Evolutionary conservation across 2,888 invertebrate genomes (phyloP), one percentile per base, ranked within the genome.

Genomic region (Phengaris arion): DNA sequence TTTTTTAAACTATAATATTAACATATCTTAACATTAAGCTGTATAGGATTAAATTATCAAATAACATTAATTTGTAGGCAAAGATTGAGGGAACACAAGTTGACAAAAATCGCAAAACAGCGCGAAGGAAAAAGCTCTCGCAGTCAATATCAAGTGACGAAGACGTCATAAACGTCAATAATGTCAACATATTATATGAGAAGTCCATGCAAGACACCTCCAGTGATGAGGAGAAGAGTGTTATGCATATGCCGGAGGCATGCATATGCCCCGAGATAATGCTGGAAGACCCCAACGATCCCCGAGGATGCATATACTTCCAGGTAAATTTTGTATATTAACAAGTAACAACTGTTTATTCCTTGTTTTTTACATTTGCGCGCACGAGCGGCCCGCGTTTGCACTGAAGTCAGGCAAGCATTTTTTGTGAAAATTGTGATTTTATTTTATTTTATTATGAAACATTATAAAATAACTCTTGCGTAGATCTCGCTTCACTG

Each of bases 231-330:
- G 76, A 78, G 69, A 75, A 77, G 7, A 81, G 12, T 90, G 89
- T 72, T 35, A 35, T 4, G 77, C 80, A 0, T 89, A 90, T 70
- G 79, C 77, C 0, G 90, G 89, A 10, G 35, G 0, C 64, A 6
- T 64, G 64, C 64, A 13, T 45, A 12, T 64, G 64, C 64, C 12
- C 64, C 35, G 80, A 82, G 0, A 85, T 92, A 2, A 77, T 85
- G 8, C 77, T 92, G 0, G 93, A 93, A 77, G 91, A 93, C 59
- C 89, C 91, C 0, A 84, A 92, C 74, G 92, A 95, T 74, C 95
- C 95, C 0, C 88, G 91, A 54, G 95, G 96, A 0, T 95, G 95
- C 75, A 88, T 94, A 15, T 96, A 94, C 82, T 96, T 96, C 80
- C 95, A 96, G 91, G 95, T 94, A 59, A 79, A 78, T 45, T 9